Conservation (phyloP, 2,888 invertebrate species). For the Yponomeuta malinellus region DNA sequence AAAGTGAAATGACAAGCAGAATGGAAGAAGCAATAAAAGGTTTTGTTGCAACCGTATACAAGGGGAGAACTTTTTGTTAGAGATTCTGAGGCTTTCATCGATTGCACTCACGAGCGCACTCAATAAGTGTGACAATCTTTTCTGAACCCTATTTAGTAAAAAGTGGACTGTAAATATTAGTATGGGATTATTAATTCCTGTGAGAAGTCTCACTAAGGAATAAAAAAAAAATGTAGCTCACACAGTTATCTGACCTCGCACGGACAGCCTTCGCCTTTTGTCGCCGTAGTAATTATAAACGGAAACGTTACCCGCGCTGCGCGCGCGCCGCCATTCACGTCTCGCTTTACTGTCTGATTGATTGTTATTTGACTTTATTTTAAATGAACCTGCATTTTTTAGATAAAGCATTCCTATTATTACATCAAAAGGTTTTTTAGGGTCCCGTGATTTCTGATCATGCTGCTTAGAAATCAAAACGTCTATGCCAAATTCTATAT, state of each 20-base stretch:
- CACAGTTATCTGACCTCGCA: conserved; percentile 56
- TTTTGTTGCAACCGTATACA: no score
- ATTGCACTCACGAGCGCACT: background rate
- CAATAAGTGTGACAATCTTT: background rate
- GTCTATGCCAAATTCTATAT: no score
- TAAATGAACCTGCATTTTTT: background rate
- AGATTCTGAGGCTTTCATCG: no score
- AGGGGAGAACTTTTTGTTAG: no score
- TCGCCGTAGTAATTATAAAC: conserved; percentile 31
- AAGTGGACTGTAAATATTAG: background rate
- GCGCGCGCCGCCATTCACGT: conserved; percentile 3
- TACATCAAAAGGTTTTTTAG: no score
- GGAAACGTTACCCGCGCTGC: conserved; percentile 11
- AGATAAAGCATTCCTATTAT: no score
- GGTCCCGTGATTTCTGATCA: no score
- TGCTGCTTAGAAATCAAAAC: no score
- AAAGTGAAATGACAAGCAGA: no score
- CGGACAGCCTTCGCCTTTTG: conserved; percentile 54
- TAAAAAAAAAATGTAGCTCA: conserved; percentile 35
- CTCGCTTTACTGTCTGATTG: conserved; percentile 1
- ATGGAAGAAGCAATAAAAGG: no score
- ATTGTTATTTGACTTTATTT: background rate
- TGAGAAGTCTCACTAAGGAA: background rate
- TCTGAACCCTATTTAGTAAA: background rate
- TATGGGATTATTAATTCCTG: background rate